Percentiles rank a stretch among this genome's conserved stretches.
Conservation (phyloP, 2,113 vertebrate genomes). For the Equus quagga region DNA sequence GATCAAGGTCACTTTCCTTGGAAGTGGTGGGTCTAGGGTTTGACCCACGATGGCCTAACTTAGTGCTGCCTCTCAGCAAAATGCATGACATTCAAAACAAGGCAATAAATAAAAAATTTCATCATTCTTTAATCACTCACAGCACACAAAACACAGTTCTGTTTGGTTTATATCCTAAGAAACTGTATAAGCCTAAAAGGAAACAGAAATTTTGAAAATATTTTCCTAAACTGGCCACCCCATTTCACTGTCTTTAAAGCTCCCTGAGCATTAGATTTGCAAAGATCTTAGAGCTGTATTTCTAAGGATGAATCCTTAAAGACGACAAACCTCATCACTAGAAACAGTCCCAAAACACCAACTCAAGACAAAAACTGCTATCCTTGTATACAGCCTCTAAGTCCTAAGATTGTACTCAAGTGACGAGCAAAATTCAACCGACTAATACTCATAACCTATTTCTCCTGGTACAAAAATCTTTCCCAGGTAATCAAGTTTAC, state of each 20-base stretch:
- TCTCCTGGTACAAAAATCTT: not conserved
- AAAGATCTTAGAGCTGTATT: conserved; percentile 12
- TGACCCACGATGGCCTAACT: not conserved
- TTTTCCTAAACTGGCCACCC: not conserved
- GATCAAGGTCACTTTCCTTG: not conserved
- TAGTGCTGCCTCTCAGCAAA: not conserved
- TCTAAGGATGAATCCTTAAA: not conserved
- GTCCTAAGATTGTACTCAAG: not conserved
- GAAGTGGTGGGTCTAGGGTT: not conserved
- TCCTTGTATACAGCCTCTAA: not conserved
- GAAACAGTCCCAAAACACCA: not conserved
- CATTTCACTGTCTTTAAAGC: conserved; percentile 12
- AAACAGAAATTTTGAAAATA: conserved; percentile 36
- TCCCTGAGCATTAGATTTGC: not conserved
- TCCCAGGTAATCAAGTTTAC: conserved; percentile 16
- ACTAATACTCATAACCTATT: not conserved
- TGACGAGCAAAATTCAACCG: conserved; percentile 25
- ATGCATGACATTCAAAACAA: conserved; percentile 5
- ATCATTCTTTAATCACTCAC: not conserved
- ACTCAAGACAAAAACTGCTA: conserved; percentile 35
- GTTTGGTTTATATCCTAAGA: not conserved
- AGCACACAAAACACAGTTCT: conserved; percentile 10
- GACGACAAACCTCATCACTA: not conserved
- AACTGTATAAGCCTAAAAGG: not conserved
- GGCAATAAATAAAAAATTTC: not conserved